phyloP scores from a whole-genome alignment of 2,888 invertebrate genomes.

The Drosophila vallismaia region DNA sequence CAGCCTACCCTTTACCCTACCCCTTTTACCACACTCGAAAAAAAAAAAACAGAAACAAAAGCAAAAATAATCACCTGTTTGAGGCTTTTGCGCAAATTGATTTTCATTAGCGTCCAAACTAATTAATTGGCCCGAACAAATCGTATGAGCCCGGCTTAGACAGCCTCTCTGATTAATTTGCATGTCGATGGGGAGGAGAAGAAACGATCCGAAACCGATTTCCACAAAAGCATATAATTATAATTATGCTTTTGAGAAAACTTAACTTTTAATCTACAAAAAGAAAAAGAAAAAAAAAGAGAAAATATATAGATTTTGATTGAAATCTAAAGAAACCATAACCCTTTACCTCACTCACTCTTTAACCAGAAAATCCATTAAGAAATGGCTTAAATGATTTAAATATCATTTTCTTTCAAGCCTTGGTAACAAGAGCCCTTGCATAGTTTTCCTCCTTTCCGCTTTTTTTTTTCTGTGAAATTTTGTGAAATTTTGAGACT shows the following conservation, averaged over 20 bases:
- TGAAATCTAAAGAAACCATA: too few relatives aligned
- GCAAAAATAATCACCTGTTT: conserved; percentile 45
- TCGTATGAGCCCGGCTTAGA: conserved; percentile 13
- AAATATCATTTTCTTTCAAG: neutral
- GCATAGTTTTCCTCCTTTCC: conserved; percentile 1
- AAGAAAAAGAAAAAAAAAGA: conserved; percentile 7
- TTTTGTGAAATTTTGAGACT: conserved; percentile 32
- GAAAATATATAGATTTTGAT: neutral
- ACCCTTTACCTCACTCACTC: too few relatives aligned
- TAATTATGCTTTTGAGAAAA: neutral
- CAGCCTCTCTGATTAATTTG: conserved; percentile 45
- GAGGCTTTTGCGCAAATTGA: conserved; percentile 52
- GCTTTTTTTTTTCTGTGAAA: neutral
- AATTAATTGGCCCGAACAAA: conserved; percentile 53
- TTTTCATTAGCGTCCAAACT: conserved; percentile 51
- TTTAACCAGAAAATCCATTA: conserved; percentile 24
- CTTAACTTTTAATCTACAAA: neutral
- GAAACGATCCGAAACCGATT: conserved; percentile 3
- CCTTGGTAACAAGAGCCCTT: neutral
- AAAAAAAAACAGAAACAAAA: conserved; percentile 8
- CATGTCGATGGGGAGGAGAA: conserved; percentile 37
- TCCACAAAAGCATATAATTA: neutral
- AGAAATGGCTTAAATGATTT: conserved; percentile 30
- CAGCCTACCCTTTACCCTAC: neutral
- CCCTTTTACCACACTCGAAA: neutral